These are phyloP conservation scores for Rutpela maculata DNA, from an alignment of 2,888 invertebrate genomes.

Conservation along the genomic window DNA sequence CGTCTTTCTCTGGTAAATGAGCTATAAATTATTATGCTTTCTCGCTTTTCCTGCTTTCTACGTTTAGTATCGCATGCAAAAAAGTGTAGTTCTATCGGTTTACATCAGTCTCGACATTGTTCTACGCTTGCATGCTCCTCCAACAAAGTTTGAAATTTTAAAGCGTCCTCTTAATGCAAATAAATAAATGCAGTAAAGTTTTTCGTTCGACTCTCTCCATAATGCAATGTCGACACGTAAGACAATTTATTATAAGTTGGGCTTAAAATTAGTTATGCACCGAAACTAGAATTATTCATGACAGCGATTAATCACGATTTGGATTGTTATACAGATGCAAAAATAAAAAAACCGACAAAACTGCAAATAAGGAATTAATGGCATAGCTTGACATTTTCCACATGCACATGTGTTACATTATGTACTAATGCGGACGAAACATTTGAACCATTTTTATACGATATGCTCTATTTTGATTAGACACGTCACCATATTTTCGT, in stretches of 20 bases:
- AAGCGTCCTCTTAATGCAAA: not conserved
- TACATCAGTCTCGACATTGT: constrained; percentile 38
- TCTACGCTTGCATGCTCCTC: constrained; percentile 21
- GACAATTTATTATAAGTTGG: not conserved
- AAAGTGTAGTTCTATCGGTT: constrained; percentile 47
- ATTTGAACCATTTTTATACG: too few species aligned
- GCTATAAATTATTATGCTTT: constrained; percentile 70
- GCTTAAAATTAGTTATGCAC: not conserved
- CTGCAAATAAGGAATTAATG: too few species aligned
- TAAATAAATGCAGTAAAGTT: constrained; percentile 2
- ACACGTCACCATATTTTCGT: too few species aligned
- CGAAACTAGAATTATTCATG: too few species aligned
- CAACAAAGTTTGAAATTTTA: not conserved
- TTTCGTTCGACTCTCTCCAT: not conserved
- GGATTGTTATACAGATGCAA: too few species aligned
- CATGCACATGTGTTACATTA: too few species aligned
- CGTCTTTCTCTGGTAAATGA: constrained; percentile 70
- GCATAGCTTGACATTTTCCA: too few species aligned
- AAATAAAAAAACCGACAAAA: too few species aligned
- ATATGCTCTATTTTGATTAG: too few species aligned
- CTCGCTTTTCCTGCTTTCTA: constrained; percentile 59
- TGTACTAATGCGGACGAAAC: too few species aligned
- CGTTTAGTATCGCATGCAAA: constrained; percentile 48
- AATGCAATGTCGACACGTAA: not conserved
- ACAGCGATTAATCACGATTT: too few species aligned